Conservation (phyloP, 2,888 invertebrate species). For the Oscheius sp. region DNA sequence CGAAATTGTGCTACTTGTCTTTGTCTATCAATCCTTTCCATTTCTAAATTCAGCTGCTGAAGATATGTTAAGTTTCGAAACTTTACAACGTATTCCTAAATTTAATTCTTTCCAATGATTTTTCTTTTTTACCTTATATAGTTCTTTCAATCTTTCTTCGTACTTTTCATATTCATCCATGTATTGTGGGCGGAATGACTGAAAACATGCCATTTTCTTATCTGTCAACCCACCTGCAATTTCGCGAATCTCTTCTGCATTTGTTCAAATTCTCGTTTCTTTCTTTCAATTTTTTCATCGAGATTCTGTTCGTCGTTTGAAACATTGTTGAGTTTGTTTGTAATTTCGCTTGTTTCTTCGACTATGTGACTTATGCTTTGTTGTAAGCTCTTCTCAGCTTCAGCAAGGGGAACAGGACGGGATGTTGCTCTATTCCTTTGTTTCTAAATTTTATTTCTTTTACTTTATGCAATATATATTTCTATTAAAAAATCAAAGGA, state of each 20-base stretch:
- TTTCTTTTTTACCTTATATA: constrained; percentile 71
- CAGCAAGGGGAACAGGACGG: constrained; percentile 66
- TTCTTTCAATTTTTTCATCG: constrained; percentile 89
- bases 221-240: constrained; percentile 78
- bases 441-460: constrained; percentile 16
- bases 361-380: constrained; percentile 78
- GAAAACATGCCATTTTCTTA: constrained; percentile 29
- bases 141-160: constrained; percentile 83
- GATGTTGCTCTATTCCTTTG: constrained; percentile 42
- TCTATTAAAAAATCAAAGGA: constrained; percentile 70
- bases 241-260: constrained; percentile 91
- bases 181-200: constrained; percentile 82
- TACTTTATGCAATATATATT: no score
- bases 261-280: constrained; percentile 86
- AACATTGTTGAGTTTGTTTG: constrained; percentile 81
- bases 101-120: not conserved
- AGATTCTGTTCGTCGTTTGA: constrained; percentile 87
- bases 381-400: constrained; percentile 83
- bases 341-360: constrained; percentile 70
- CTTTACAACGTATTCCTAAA: constrained; percentile 82
- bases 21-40: constrained; percentile 82
- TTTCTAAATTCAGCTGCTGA: constrained; percentile 84
- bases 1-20: constrained; percentile 72
- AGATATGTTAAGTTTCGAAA: constrained; percentile 88
- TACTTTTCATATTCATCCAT: constrained; percentile 91